Evolutionary conservation across 2,888 invertebrate species (phyloP), one percentile per base, ranked within the genome.

Genomic region (Drosophila hamatofila): DNA sequence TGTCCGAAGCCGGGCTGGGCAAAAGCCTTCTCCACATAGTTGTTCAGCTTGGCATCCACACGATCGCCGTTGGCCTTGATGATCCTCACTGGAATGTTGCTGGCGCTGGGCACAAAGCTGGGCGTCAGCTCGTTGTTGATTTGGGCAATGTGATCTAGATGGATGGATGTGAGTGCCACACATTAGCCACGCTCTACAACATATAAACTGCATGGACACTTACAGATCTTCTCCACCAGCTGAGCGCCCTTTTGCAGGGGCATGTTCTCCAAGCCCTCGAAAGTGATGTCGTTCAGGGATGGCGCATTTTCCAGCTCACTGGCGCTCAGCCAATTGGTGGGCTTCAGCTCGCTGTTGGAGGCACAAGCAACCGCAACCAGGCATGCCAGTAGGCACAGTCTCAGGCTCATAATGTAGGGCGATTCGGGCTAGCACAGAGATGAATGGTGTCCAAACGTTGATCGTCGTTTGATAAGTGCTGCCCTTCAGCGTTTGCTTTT

Each of bases 71-170:
- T 81, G 56, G 73, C 51, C 71, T 84, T 84, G 58, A 91, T 39
- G 52, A 90, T 83, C 75, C 79, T 87, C 23, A 90, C 89, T 56
- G 83, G 83, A 42, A 85, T 74, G 75, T 90, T 86, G 77, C 78
- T 88, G 57, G 91, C 69, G 63, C 89, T 90, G 69, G 90, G 91
- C 64, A 90, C 90, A 63, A 90, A 90, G 71, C 64, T 79, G 58
- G 90, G 89, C 16, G 56, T 60, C 66, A 90, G 61, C 21, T 76
- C 70, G 27, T 72, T 42, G 27, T 89, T 85, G 57, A 90, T 88
- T 44, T 81, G 78, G 14, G 88, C 49, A 62, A 89, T 70, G 55
- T 90, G 89, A 73, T 85, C 89, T 89, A 33, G 3, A 54, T 6
- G 30, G 5, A 57, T 8, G 3, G 14, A 37, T 23, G 21, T 3